phyloP scores from a whole-genome alignment of 2,888 invertebrate species.

The Acleris holmiana region DNA sequence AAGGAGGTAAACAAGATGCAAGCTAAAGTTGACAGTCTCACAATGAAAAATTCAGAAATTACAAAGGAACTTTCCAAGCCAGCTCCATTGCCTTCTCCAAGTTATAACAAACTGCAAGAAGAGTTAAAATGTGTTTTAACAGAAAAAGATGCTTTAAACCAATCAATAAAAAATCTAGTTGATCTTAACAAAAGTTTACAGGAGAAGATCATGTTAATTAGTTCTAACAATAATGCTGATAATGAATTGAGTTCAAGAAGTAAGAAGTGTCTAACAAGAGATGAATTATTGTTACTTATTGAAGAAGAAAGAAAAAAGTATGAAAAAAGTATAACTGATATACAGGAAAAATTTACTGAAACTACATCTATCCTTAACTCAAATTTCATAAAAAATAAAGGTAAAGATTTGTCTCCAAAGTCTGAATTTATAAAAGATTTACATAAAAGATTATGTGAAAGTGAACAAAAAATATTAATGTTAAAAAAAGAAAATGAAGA shows the following conservation, averaged over 20 bases:
- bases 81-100: conserved; percentile 49
- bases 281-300: conserved; percentile 67
- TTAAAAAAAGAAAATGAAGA: conserved; percentile 78
- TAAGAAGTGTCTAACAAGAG: conserved; percentile 63
- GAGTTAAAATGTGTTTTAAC: conserved; percentile 56
- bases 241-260: conserved; percentile 47
- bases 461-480: conserved; percentile 77
- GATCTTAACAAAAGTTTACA: conserved; percentile 80
- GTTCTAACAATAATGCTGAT: conserved; percentile 53
- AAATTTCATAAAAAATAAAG: conserved; percentile 60
- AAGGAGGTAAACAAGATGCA: conserved; percentile 85
- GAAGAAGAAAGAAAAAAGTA: conserved; percentile 74
- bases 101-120: conserved; percentile 52
- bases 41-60: conserved; percentile 75
- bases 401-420: conserved; percentile 46
- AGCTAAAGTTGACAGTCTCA: conserved; percentile 78
- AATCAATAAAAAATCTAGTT: conserved; percentile 75
- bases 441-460: conserved; percentile 74
- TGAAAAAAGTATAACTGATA: conserved; percentile 65
- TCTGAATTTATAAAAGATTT: conserved; percentile 67
- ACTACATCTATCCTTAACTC: conserved; percentile 67
- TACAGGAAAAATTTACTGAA: conserved; percentile 71
- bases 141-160: conserved; percentile 73
- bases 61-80: conserved; percentile 82
- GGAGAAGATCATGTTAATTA: conserved; percentile 63